A percentile compares a stretch with the other conserved stretches of the same genome.
Evolutionary conservation across 1,140 invertebrate genomes (phyloP).

Genomic region (Cotesia vestalis): DNA sequence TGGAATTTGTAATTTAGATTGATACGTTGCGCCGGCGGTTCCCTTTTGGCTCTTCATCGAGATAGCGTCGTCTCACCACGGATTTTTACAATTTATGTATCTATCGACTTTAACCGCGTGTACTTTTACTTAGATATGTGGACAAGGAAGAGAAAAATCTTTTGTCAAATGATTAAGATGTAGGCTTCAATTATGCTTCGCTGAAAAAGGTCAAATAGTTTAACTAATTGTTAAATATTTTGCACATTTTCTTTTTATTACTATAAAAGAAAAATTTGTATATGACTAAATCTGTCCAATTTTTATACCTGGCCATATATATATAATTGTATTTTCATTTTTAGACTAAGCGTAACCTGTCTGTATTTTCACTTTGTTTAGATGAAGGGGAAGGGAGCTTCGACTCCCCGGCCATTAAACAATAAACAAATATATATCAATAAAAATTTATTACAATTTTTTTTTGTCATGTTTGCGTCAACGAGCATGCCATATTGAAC

Average conservation of each 20-base stretch:
- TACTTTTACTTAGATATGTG: background rate
- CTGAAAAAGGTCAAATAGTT: background rate
- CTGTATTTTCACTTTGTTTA: no score
- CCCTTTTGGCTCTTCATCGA: slow-evolving; percentile 37
- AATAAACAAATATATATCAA: no score
- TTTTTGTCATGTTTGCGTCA: no score
- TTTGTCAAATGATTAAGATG: slow-evolving; percentile 12
- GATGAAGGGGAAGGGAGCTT: no score
- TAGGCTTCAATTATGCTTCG: slow-evolving; percentile 20
- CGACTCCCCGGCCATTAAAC: no score
- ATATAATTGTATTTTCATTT: no score
- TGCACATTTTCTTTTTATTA: slow-evolving; percentile 6
- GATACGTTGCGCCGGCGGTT: slow-evolving; percentile 49
- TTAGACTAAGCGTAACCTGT: no score
- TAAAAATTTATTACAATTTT: no score
- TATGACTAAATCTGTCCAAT: no score
- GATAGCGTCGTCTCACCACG: slow-evolving; percentile 32
- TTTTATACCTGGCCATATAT: no score
- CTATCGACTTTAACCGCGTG: slow-evolving; percentile 27
- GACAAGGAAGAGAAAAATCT: background rate
- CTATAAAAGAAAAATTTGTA: no score
- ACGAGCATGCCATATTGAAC: no score
- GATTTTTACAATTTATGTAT: slow-evolving; percentile 34
- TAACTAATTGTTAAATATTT: slow-evolving; percentile 7
- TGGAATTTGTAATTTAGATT: slow-evolving; percentile 64